A percentile compares a stretch with the other conserved stretches of the same genome.
phyloP scores from a whole-genome alignment of 2,113 vertebrate genomes.

The Zosterops pallidus region DNA sequence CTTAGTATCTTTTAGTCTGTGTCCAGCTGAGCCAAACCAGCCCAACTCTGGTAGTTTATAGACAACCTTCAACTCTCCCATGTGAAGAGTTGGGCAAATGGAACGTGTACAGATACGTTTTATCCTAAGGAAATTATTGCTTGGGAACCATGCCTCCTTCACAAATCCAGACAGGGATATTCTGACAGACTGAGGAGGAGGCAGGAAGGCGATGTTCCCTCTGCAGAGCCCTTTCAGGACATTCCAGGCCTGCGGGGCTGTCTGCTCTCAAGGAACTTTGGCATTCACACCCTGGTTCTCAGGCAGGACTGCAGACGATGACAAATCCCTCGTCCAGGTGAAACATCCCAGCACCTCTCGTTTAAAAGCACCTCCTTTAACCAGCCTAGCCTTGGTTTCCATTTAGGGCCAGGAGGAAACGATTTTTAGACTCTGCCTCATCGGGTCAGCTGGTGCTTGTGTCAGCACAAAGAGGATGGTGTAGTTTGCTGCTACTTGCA shows the following conservation, averaged over 20 bases:
- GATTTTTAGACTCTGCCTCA: background rate
- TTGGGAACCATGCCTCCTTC: background rate
- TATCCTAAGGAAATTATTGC: background rate
- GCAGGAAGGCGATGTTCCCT: background rate
- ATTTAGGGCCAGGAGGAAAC: background rate
- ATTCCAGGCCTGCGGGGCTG: conserved; percentile 1
- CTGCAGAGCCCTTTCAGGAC: background rate
- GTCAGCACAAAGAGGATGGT: background rate
- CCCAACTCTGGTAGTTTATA: background rate
- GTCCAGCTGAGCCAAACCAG: background rate
- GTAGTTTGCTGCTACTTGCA: background rate
- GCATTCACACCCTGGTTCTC: background rate
- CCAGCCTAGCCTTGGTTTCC: background rate
- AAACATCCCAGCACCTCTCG: background rate
- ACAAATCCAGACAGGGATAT: background rate
- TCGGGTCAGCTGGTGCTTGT: background rate
- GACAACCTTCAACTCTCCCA: background rate
- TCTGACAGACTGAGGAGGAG: background rate
- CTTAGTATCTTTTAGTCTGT: background rate
- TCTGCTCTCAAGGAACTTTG: background rate
- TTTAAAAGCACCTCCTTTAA: background rate
- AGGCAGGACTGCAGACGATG: background rate
- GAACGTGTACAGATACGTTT: accelerated
- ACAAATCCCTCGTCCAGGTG: background rate
- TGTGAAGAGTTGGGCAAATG: background rate